phyloP scores from a whole-genome alignment of 35 echinoderm and acorn worm species.

The Amphiura filiformis region DNA sequence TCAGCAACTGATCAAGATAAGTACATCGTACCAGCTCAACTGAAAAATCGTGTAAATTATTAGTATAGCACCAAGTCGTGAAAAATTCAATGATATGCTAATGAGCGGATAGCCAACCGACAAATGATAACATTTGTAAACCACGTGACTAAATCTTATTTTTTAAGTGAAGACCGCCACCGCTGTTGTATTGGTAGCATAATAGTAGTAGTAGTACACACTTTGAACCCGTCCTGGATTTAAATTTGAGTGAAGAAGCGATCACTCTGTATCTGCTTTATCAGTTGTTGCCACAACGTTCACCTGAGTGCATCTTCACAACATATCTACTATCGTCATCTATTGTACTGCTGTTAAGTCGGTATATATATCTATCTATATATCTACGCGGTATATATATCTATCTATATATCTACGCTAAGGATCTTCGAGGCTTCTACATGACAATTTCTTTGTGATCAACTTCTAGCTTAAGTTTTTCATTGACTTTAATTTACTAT shows the following conservation, averaged over 20 bases:
- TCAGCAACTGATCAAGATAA: neutral
- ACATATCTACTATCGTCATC: no score
- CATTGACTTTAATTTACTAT: no score
- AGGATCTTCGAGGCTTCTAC: no score
- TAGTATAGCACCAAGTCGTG: conserved; percentile 44
- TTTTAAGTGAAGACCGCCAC: neutral
- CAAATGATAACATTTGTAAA: conserved; percentile 66
- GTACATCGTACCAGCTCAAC: conserved; percentile 26
- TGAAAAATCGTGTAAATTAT: conserved; percentile 62
- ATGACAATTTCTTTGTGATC: no score
- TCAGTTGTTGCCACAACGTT: no score
- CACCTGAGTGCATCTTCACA: no score
- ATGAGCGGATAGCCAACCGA: conserved; percentile 51
- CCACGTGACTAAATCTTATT: conserved; percentile 41
- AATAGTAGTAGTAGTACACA: neutral
- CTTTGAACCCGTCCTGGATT: neutral
- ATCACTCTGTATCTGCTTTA: neutral
- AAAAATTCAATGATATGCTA: conserved; percentile 64
- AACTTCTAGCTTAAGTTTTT: no score
- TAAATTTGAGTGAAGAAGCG: neutral
- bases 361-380: no score
- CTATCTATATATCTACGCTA: no score
- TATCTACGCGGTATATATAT: no score
- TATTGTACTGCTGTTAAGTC: no score
- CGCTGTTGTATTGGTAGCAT: neutral